Conservation (phyloP, 2,797 vertebrate species). For the Smutsia temminckii region DNA sequence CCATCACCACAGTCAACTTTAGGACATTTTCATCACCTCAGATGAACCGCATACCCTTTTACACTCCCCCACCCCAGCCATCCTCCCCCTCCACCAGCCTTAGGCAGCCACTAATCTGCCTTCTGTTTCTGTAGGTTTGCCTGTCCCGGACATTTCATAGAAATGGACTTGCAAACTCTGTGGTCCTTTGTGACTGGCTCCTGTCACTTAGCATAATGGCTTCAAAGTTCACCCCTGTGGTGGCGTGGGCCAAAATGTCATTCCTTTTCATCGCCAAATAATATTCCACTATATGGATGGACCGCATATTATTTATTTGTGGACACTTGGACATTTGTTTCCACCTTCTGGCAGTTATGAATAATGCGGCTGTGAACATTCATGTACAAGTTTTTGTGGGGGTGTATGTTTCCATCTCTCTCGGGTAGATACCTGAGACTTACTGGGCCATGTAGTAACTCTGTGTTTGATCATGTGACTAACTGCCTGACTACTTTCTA, state of each 20-base stretch:
- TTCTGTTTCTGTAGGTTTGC: not conserved
- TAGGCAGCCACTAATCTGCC: rapidly evolving
- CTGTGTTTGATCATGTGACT: not conserved
- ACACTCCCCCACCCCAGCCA: too few relatives aligned
- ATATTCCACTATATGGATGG: rapidly evolving
- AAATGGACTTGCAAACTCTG: rapidly evolving
- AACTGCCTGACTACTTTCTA: not conserved
- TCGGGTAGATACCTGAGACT: not conserved
- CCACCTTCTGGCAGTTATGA: not conserved
- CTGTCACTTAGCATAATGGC: not conserved
- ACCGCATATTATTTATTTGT: rapidly evolving
- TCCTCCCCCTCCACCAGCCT: not conserved
- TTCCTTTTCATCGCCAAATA: not conserved
- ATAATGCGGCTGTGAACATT: not conserved
- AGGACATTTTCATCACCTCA: not conserved
- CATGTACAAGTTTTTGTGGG: rapidly evolving
- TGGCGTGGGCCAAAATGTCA: not conserved
- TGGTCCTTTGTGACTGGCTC: not conserved
- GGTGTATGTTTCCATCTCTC: not conserved
- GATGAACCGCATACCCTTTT: not conserved
- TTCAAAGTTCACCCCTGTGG: not conserved
- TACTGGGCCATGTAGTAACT: rapidly evolving
- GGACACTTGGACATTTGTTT: not conserved
- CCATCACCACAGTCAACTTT: not conserved
- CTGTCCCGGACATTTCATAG: not conserved